Evolutionary conservation across 2,113 vertebrate genomes (phyloP), one percentile per base, ranked within the genome.

Genomic region (Rhagologus leucostigma): DNA sequence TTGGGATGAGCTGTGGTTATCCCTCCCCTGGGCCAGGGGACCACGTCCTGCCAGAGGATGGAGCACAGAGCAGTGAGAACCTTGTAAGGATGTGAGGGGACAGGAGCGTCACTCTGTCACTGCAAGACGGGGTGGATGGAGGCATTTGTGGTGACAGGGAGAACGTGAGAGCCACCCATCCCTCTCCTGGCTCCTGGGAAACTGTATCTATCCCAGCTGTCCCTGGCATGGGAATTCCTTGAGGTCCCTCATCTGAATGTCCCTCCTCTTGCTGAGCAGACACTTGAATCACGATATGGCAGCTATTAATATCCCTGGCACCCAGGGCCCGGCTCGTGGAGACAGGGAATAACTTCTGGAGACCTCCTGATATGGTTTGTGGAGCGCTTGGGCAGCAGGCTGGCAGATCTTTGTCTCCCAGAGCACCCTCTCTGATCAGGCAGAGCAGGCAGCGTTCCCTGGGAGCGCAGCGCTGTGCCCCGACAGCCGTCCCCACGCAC

Each of bases 131-230:
- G 23, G 18, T 4, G 37, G 68, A 57, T 69, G 55, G 29, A 65
- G 79, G 33, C 12, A 74, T 42, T 24, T 27, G 50, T 16, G 84
- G 73, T 42, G 84, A 89, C 77, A 67, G 69, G 78, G 82, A n/a
- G 85, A 69, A 93, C 39, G 7, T 79, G 83, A 92, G 91, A 93
- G 60, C 47, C 30, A 10, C 57, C n/a, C 35, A 1, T 23, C 68
- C 11, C 59, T 49, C 89, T 79, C 41, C 65, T 62, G 70, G 33
- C 83, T 55, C 91, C 52, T 63, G 78, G 77, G 95, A 95, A 96
- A 97, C 81, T 52, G 81, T 32, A 91, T 95, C 64, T 67, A 95
- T 2, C 65, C 76, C 96, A 97, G 92, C 95, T 96, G 95, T 95
- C 77, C 52, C 81, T 23, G 64, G 16, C 84, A 53, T 2, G 35